These are phyloP conservation scores for Corydoras maculifer DNA, from an alignment of 2,113 vertebrate genomes.

Conservation along the genomic window DNA sequence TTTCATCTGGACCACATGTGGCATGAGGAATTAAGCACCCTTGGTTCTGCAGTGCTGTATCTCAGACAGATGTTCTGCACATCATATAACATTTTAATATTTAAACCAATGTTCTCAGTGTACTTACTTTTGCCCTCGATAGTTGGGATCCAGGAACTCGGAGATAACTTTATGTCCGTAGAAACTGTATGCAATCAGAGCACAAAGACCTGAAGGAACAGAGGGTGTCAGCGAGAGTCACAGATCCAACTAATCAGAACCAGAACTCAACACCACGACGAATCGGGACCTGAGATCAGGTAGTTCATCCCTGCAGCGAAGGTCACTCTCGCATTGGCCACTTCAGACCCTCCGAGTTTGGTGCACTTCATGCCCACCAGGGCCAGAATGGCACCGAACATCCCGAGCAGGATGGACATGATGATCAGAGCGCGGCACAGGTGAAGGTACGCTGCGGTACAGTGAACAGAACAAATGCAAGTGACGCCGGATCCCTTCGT, in stretches of 20 bases:
- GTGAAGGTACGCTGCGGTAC: conserved; percentile 82
- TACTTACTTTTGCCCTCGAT: conserved; percentile 81
- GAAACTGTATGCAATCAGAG: conserved; percentile 82
- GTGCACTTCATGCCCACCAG: conserved; percentile 96
- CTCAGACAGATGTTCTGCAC: too few relatives aligned
- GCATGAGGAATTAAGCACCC: too few relatives aligned
- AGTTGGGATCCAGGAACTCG: conserved; percentile 83
- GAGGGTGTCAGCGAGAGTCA: background rate
- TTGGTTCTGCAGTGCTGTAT: too few relatives aligned
- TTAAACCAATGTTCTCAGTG: too few relatives aligned
- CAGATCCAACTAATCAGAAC: too few relatives aligned
- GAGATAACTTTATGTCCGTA: conserved; percentile 84
- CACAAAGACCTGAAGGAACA: conserved; percentile 71
- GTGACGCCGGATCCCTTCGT: background rate
- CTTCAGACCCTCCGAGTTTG: conserved; percentile 82
- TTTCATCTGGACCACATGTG: too few relatives aligned
- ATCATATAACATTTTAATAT: too few relatives aligned
- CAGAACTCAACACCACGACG: background rate
- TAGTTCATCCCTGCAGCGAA: conserved; percentile 84
- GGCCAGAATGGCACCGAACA: conserved; percentile 79
- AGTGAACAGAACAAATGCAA: background rate
- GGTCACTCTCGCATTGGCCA: conserved; percentile 82
- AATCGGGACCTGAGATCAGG: conserved; percentile 76
- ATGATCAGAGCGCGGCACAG: conserved; percentile 91
- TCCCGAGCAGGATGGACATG: conserved; percentile 77